phyloP scores from a whole-genome alignment of 2,113 vertebrate species.

The Orycteropus afer region DNA sequence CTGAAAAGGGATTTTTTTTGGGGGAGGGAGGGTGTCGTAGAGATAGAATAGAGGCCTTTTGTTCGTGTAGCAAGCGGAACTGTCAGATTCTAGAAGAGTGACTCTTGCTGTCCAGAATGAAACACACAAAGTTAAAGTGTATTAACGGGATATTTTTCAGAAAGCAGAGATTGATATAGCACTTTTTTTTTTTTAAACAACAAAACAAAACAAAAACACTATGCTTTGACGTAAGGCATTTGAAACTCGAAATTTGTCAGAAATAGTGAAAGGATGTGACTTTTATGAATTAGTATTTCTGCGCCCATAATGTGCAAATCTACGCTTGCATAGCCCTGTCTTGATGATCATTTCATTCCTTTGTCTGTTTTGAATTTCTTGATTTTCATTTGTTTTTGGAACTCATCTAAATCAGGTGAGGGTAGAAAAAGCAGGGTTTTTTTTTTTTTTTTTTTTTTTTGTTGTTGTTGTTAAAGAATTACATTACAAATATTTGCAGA shows the following conservation, averaged over 20 bases:
- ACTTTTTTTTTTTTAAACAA: background rate
- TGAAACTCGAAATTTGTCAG: conserved; percentile 4
- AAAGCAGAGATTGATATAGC: background rate
- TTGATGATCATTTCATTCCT: background rate
- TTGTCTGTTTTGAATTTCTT: background rate
- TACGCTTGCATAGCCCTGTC: background rate
- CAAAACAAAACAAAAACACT: too few relatives aligned
- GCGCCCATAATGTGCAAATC: background rate
- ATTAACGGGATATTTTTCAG: background rate
- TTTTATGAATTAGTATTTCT: background rate
- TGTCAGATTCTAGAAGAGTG: background rate
- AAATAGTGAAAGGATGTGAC: background rate
- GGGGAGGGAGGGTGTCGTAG: background rate
- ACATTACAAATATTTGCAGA: background rate
- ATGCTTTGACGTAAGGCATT: background rate
- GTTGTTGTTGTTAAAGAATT: conserved; percentile 1
- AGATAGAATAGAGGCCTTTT: background rate
- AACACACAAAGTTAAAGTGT: background rate
- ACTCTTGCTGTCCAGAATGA: background rate
- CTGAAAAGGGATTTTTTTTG: background rate
- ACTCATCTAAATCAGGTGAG: background rate
- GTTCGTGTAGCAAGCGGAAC: background rate
- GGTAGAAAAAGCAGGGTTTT: background rate
- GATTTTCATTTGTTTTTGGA: conserved; percentile 9
- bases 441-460: too few relatives aligned